phyloP scores from a whole-genome alignment of 2,888 invertebrate genomes.

The Thyatira batis region DNA sequence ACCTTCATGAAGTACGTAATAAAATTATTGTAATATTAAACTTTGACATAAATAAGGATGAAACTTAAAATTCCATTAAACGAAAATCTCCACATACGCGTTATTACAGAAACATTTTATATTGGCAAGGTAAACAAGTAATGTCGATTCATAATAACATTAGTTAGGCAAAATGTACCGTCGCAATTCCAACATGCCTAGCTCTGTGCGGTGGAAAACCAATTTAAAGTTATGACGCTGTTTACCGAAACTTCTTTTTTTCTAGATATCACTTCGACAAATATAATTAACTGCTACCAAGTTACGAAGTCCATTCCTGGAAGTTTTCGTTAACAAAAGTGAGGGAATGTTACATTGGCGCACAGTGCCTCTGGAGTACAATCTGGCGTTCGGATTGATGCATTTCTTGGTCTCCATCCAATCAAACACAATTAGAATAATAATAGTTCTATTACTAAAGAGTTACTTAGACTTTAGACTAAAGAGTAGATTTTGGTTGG shows the following conservation, averaged over 20 bases:
- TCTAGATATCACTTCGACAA: conserved; percentile 53
- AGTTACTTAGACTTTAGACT: too few relatives aligned
- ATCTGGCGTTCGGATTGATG: too few relatives aligned
- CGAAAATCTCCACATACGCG: too few relatives aligned
- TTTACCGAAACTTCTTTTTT: conserved; percentile 51
- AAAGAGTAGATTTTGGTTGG: too few relatives aligned
- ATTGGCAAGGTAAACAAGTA: background rate
- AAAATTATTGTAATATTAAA: too few relatives aligned
- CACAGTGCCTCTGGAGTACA: background rate
- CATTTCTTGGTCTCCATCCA: too few relatives aligned
- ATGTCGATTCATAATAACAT: too few relatives aligned
- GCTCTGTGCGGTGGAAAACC: conserved; percentile 12
- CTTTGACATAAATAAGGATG: too few relatives aligned
- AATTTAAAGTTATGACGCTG: conserved; percentile 27
- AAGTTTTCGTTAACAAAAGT: background rate
- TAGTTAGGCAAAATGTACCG: background rate
- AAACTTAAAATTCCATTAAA: too few relatives aligned
- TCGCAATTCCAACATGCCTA: background rate
- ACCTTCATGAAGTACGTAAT: too few relatives aligned
- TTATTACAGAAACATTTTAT: background rate
- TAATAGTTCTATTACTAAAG: too few relatives aligned
- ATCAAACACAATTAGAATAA: too few relatives aligned
- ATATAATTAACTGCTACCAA: conserved; percentile 54
- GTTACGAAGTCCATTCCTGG: conserved; percentile 30
- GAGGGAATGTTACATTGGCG: background rate